Evolutionary conservation across 1,140 invertebrate genomes (phyloP).

Genomic region (Ruditapes philippinarum): DNA sequence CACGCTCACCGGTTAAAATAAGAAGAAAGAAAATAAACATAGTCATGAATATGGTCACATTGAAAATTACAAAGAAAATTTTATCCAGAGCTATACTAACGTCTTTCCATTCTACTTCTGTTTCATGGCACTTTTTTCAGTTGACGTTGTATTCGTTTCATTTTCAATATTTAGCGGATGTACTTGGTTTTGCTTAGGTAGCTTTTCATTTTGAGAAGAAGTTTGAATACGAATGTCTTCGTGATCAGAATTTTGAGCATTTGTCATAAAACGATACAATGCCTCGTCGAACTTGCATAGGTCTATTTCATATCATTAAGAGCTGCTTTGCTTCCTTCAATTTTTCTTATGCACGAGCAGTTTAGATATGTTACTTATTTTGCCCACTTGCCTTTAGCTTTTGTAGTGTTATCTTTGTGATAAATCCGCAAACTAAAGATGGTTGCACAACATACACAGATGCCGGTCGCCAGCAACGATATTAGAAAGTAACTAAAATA

Average conservation of each 20-base stretch:
- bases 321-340: not conserved
- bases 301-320: not conserved
- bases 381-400: not conserved
- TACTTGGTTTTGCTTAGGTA: not conserved
- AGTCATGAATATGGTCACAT: not conserved
- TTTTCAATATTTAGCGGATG: not conserved
- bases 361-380: not conserved
- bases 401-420: not conserved
- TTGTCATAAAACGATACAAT: not conserved
- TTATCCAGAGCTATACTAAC: constrained; percentile 10
- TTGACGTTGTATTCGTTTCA: too few relatives aligned
- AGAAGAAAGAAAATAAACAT: not conserved
- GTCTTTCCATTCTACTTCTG: constrained; percentile 1
- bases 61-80: constrained; percentile 5
- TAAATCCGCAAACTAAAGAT: constrained; percentile 44
- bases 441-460: not conserved
- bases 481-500: constrained; percentile 43
- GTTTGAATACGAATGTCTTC: not conserved
- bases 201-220: not conserved
- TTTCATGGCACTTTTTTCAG: not conserved
- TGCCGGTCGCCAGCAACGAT: constrained; percentile 1
- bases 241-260: not conserved
- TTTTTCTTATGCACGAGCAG: not conserved
- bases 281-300: not conserved
- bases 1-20: not conserved